A percentile compares a stretch with the other conserved stretches of the same genome.
These are phyloP conservation scores for Bradysia coprophila DNA, from an alignment of 1,140 invertebrate species.

Conservation along the genomic window DNA sequence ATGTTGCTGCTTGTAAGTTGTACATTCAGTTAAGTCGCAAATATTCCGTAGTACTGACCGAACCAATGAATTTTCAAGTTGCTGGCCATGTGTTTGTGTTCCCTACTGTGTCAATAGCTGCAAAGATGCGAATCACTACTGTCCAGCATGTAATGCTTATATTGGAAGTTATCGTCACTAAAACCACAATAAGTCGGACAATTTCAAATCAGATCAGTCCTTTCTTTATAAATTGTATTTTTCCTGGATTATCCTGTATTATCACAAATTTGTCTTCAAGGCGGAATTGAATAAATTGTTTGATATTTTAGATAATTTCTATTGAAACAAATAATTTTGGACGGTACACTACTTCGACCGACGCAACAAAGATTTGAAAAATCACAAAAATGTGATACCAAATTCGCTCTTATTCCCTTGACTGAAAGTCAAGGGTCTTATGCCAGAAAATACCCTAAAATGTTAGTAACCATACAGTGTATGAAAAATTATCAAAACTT, in stretches of 20 bases:
- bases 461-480: no score
- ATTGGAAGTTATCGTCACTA: slow-evolving; percentile 30
- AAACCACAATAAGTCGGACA: no score
- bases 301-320: no score
- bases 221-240: neutral
- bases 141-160: slow-evolving; percentile 39
- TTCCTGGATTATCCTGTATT: neutral
- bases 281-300: slow-evolving; percentile 11
- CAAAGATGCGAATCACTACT: slow-evolving; percentile 40
- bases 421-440: no score
- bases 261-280: slow-evolving; percentile 4
- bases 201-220: no score
- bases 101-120: slow-evolving; percentile 48
- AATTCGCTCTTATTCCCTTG: no score
- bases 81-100: slow-evolving; percentile 38
- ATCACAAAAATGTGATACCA: no score
- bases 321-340: no score
- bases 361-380: no score
- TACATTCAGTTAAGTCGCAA: neutral
- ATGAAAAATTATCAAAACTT: no score
- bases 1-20: slow-evolving; percentile 30
- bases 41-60: neutral
- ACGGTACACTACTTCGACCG: no score
- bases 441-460: no score
- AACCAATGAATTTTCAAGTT: slow-evolving; percentile 25